phyloP scores from a whole-genome alignment of 2,888 invertebrate species.

The Celastrina argiolus region DNA sequence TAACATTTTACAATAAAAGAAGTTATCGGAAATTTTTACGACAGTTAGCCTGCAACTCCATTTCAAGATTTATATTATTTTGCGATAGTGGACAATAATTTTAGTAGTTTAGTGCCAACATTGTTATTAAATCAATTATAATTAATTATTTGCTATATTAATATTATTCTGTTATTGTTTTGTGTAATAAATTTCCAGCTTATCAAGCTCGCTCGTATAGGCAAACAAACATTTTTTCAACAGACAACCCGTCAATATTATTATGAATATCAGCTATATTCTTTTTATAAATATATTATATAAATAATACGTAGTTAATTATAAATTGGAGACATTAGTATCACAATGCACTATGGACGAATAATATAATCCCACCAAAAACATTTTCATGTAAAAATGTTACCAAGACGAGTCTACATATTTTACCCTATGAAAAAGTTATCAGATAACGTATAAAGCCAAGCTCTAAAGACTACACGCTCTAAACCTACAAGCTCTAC shows the following conservation, averaged over 20 bases:
- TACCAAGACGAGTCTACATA: too few species aligned
- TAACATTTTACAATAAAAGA: neutral
- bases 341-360: too few species aligned
- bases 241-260: neutral
- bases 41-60: neutral
- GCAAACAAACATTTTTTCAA: neutral
- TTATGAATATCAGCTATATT: too few species aligned
- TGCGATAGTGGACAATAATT: constrained; percentile 3
- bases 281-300: too few species aligned
- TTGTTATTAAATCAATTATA: constrained; percentile 15
- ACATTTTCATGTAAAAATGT: too few species aligned
- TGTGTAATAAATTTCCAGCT: constrained; percentile 11
- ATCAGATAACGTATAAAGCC: too few species aligned
- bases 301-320: too few species aligned
- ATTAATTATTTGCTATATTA: neutral
- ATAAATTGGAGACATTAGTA: too few species aligned
- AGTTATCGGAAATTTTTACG: constrained; percentile 1
- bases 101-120: neutral
- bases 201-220: neutral
- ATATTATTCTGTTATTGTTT: neutral
- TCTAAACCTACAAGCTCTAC: too few species aligned
- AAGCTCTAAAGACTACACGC: too few species aligned
- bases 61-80: neutral
- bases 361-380: too few species aligned
- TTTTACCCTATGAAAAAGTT: too few species aligned